These are phyloP conservation scores for Drosophila ohnishii DNA, from an alignment of 1,140 invertebrate species.

Conservation along the genomic window DNA sequence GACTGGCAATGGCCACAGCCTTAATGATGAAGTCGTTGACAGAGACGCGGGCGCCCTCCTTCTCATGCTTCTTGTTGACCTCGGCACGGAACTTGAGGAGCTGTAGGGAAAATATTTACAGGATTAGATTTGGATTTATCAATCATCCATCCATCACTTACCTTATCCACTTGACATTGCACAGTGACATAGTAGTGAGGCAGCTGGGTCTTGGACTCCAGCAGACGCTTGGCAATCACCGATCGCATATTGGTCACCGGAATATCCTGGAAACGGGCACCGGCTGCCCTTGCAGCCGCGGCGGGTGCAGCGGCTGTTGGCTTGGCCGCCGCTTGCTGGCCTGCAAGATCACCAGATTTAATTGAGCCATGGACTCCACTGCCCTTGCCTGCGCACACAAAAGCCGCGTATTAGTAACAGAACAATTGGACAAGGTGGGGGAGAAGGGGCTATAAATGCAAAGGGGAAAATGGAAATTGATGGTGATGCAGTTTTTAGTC, in stretches of 20 bases:
- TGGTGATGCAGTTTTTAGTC: conserved; percentile 46
- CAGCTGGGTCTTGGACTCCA: conserved; percentile 96
- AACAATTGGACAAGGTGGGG: conserved; percentile 39
- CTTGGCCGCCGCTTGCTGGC: conserved; percentile 83
- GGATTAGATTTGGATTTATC: background rate
- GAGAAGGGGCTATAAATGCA: background rate
- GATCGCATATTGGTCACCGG: conserved; percentile 94
- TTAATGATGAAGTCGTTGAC: conserved; percentile 99
- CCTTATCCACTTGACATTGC: conserved; percentile 93
- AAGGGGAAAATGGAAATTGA: background rate
- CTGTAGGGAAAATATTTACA: conserved; percentile 58
- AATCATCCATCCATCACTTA: conserved; percentile 13
- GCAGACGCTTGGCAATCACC: conserved; percentile 95
- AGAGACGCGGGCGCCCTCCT: conserved; percentile 93
- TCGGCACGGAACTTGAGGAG: conserved; percentile 86
- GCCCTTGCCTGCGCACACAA: conserved; percentile 89
- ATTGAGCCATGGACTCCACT: conserved; percentile 95
- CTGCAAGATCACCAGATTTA: conserved; percentile 91
- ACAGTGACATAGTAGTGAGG: conserved; percentile 98
- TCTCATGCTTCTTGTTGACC: conserved; percentile 91
- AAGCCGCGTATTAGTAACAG: conserved; percentile 72
- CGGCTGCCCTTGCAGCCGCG: conserved; percentile 69
- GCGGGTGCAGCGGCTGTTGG: conserved; percentile 80
- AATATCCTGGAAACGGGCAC: conserved; percentile 89
- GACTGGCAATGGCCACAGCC: conserved; percentile 95